phyloP scores from a whole-genome alignment of 2,888 invertebrate genomes.

The Pasiphila rectangulata region DNA sequence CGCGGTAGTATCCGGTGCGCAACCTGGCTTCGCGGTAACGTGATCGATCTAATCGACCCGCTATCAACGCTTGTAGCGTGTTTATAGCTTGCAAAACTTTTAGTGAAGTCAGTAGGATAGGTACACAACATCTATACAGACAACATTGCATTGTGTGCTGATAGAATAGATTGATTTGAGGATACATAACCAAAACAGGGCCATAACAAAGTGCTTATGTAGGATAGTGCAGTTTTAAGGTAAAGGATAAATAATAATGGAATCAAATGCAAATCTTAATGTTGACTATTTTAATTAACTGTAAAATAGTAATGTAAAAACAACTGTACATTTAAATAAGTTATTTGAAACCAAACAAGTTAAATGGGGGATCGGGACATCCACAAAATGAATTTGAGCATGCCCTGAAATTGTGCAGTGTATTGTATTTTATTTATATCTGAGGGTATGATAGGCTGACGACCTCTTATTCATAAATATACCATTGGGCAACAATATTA shows the following conservation, averaged over 20 bases:
- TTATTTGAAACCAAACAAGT: slow-evolving; percentile 58
- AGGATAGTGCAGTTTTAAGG: slow-evolving; percentile 23
- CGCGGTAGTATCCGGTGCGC: not conserved
- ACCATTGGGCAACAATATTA: slow-evolving; percentile 25
- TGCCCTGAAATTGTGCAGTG: slow-evolving; percentile 69
- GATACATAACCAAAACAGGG: slow-evolving; percentile 23
- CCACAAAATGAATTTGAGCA: slow-evolving; percentile 66
- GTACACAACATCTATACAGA: slow-evolving; percentile 38
- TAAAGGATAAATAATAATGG: slow-evolving; percentile 26
- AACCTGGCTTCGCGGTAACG: slow-evolving; percentile 2
- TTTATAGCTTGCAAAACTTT: slow-evolving; percentile 61
- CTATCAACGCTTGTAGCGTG: slow-evolving; percentile 15
- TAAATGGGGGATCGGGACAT: slow-evolving; percentile 47
- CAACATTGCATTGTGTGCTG: slow-evolving; percentile 38
- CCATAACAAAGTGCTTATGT: slow-evolving; percentile 21
- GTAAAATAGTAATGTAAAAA: slow-evolving; percentile 68
- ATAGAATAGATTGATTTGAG: slow-evolving; percentile 17
- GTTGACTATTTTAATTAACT: slow-evolving; percentile 72
- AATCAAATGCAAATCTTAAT: slow-evolving; percentile 58
- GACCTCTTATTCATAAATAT: slow-evolving; percentile 27
- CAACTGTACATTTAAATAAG: slow-evolving; percentile 71
- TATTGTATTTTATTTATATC: slow-evolving; percentile 36
- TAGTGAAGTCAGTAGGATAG: slow-evolving; percentile 55
- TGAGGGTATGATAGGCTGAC: slow-evolving; percentile 30
- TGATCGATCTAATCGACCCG: not conserved